phyloP scores from a whole-genome alignment of 2,888 invertebrate species.

The Argyresthia goedartella region DNA sequence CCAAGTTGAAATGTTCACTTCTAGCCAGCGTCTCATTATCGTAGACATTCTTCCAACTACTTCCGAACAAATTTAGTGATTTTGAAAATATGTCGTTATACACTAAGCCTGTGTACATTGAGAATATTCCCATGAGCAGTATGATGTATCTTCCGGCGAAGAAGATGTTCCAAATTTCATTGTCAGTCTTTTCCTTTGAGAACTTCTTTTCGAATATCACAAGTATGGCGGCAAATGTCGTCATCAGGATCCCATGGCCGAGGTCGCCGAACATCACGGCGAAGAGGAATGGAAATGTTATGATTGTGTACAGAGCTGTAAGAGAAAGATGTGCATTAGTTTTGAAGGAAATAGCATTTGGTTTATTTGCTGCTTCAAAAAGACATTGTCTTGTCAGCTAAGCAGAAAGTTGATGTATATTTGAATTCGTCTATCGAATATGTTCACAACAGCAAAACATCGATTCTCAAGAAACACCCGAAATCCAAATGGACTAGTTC shows the following conservation, averaged over 20 bases:
- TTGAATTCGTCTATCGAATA: too few relatives aligned
- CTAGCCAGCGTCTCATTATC: slow-evolving; percentile 32
- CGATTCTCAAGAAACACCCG: too few relatives aligned
- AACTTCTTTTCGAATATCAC: slow-evolving; percentile 74
- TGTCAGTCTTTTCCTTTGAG: slow-evolving; percentile 54
- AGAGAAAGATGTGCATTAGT: neutral
- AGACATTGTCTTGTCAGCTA: neutral
- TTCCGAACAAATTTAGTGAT: slow-evolving; percentile 77
- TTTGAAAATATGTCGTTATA: slow-evolving; percentile 83
- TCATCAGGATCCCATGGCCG: slow-evolving; percentile 79
- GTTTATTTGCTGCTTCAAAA: neutral
- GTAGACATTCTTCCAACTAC: slow-evolving; percentile 69
- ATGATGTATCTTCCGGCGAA: slow-evolving; percentile 82
- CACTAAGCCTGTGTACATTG: slow-evolving; percentile 80
- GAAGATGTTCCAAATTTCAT: slow-evolving; percentile 80
- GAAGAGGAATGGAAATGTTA: slow-evolving; percentile 84
- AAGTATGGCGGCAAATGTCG: slow-evolving; percentile 74
- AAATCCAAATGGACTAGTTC: too few relatives aligned
- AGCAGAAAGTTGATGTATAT: too few relatives aligned
- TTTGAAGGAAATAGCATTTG: neutral
- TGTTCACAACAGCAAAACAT: too few relatives aligned
- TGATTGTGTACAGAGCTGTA: slow-evolving; percentile 78
- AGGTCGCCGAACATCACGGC: slow-evolving; percentile 85
- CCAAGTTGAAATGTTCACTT: slow-evolving; percentile 43
- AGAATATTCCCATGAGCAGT: slow-evolving; percentile 80